phyloP scores from a whole-genome alignment of 2,797 vertebrate genomes.

The Sebastes flavidus region DNA sequence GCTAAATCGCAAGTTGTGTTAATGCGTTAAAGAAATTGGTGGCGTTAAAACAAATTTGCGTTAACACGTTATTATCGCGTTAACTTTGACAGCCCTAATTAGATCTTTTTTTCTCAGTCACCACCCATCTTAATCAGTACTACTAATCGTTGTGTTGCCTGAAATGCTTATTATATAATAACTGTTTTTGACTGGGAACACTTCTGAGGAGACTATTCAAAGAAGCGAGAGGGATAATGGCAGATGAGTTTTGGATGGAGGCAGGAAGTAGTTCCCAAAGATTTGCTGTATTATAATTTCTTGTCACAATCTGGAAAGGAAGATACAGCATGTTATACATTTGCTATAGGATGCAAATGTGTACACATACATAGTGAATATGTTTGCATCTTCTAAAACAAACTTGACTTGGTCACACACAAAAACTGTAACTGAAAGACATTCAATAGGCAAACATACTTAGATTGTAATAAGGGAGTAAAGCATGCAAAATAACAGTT shows the following conservation, averaged over 20 bases:
- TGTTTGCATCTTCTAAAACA: background rate
- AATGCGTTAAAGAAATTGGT: too few relatives aligned
- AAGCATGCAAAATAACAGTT: background rate
- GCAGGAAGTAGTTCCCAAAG: background rate
- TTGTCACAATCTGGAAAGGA: background rate
- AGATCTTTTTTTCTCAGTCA: background rate
- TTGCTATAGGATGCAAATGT: background rate
- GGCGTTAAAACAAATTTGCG: too few relatives aligned
- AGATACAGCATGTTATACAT: background rate
- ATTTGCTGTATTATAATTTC: background rate
- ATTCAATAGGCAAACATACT: background rate
- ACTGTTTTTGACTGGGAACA: background rate
- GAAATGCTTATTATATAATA: background rate
- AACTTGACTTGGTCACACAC: background rate
- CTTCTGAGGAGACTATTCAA: background rate
- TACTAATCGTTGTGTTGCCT: background rate
- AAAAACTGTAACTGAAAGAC: background rate
- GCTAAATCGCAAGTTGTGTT: too few relatives aligned
- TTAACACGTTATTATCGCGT: too few relatives aligned
- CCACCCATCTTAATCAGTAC: background rate
- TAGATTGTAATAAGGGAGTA: background rate
- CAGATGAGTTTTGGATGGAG: background rate
- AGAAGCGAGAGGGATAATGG: background rate
- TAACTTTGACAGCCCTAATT: too few relatives aligned
- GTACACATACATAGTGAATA: background rate